A percentile compares a stretch with the other conserved stretches of the same genome.
phyloP scores from a whole-genome alignment of 2,113 vertebrate genomes.

The Copsychus sechellarum region DNA sequence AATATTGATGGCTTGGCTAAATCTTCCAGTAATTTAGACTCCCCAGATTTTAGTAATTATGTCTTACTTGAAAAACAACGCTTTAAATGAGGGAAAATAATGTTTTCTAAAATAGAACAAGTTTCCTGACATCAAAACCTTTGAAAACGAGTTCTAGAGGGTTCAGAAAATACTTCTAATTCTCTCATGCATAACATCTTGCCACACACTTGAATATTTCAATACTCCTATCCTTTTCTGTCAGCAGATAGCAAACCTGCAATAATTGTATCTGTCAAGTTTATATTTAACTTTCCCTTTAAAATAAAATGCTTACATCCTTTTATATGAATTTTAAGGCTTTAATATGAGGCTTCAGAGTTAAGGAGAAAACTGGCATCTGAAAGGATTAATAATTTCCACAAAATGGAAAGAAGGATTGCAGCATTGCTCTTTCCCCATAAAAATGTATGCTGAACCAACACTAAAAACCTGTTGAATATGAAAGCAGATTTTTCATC shows the following conservation, averaged over 20 bases:
- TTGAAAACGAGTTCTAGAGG: not conserved
- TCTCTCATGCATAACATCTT: not conserved
- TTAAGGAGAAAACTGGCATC: not conserved
- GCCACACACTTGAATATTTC: not conserved
- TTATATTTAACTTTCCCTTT: not conserved
- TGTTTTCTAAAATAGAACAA: slow-evolving; percentile 5
- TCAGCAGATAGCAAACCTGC: not conserved
- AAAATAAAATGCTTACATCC: not conserved
- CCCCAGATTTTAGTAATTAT: slow-evolving; percentile 33
- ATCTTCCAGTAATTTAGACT: not conserved
- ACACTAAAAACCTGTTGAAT: not conserved
- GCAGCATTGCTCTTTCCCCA: not conserved
- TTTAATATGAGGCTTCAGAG: not conserved
- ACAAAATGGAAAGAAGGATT: not conserved
- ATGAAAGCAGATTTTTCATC: not conserved
- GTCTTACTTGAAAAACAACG: slow-evolving; percentile 23
- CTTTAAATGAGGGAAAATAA: not conserved
- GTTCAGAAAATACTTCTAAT: not conserved
- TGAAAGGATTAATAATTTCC: not conserved
- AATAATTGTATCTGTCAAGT: not conserved
- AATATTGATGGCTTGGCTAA: not conserved
- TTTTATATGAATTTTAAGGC: not conserved
- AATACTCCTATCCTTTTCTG: not conserved
- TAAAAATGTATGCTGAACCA: not conserved
- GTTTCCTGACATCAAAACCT: not conserved